Evolutionary conservation across 2,797 vertebrate species (phyloP).

Genomic region (Enoplosus armatus): DNA sequence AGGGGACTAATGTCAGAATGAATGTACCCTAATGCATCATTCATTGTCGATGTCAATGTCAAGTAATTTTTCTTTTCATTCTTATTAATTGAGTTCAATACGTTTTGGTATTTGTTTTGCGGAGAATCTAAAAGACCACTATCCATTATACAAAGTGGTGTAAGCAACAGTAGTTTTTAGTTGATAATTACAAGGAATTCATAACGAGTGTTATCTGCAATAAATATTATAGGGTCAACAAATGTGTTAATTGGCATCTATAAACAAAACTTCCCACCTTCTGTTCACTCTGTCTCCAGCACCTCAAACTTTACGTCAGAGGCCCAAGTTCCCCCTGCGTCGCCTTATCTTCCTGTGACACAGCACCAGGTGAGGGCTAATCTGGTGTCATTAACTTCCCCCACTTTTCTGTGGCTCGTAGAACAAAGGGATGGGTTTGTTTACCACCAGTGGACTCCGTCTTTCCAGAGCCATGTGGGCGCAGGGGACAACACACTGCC

Average conservation of each 20-base stretch:
- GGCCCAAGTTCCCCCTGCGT: neutral
- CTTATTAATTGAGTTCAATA: conserved; percentile 15
- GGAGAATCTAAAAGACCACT: conserved; percentile 9
- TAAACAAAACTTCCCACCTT: neutral
- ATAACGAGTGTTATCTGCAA: conserved; percentile 15
- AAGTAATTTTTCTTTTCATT: neutral
- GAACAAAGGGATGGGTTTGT: neutral
- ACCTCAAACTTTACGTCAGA: conserved; percentile 1
- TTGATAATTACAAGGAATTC: neutral
- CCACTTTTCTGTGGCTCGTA: neutral
- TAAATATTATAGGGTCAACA: neutral
- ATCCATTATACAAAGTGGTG: neutral
- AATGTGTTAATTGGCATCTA: neutral
- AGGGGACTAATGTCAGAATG: neutral
- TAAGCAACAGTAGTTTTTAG: neutral
- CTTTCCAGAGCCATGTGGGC: neutral
- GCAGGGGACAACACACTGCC: neutral
- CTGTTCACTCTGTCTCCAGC: neutral
- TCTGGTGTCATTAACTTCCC: conserved; percentile 20
- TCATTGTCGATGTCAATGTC: neutral
- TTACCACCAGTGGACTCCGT: neutral
- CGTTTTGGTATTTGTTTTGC: conserved; percentile 3
- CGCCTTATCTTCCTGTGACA: neutral
- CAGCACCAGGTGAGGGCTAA: conserved; percentile 19
- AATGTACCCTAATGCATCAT: neutral